Evolutionary conservation across 2,797 vertebrate genomes (phyloP).

Genomic region (Coilia nasus): DNA sequence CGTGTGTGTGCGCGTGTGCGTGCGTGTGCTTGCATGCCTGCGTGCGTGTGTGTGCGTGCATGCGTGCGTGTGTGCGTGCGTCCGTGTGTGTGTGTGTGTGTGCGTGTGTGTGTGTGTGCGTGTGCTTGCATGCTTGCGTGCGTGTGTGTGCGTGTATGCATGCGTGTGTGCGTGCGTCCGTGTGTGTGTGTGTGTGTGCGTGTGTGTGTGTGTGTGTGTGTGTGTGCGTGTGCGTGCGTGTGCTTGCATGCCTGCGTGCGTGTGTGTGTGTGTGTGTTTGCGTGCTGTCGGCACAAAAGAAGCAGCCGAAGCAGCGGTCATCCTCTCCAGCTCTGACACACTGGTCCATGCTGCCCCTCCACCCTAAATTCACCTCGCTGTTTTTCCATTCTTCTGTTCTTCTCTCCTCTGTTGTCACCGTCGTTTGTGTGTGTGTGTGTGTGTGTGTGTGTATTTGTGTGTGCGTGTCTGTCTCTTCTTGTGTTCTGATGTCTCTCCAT

Average conservation of each 20-base stretch:
- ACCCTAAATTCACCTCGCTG: conserved; percentile 67
- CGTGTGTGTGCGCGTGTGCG: too few species aligned
- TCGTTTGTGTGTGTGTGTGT: conserved; percentile 63
- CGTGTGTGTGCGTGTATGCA: too few species aligned
- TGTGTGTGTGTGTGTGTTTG: not conserved
- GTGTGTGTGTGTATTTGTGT: conserved; percentile 42
- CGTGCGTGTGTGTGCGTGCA: not conserved
- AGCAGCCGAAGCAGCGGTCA: conserved; percentile 62
- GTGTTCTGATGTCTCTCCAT: conserved; percentile 66
- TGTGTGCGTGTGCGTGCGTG: not conserved
- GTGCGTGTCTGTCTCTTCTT: conserved; percentile 36
- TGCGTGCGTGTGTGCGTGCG: conserved; percentile 21
- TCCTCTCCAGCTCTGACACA: conserved; percentile 58
- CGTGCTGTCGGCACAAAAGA: conserved; percentile 25
- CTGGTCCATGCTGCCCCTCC: conserved; percentile 49
- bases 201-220: not conserved
- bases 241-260: not conserved
- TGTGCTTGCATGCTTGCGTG: too few species aligned
- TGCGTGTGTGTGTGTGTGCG: conserved; percentile 23
- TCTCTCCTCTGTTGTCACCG: conserved; percentile 61
- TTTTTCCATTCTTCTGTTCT: conserved; percentile 66
- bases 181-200: too few species aligned
- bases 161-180: too few species aligned
- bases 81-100: conserved; percentile 11
- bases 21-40: not conserved